Evolutionary conservation across 1,140 invertebrate species (phyloP), one percentile per base, ranked within the genome.

Genomic region (Caenorhabditis tropicalis): DNA sequence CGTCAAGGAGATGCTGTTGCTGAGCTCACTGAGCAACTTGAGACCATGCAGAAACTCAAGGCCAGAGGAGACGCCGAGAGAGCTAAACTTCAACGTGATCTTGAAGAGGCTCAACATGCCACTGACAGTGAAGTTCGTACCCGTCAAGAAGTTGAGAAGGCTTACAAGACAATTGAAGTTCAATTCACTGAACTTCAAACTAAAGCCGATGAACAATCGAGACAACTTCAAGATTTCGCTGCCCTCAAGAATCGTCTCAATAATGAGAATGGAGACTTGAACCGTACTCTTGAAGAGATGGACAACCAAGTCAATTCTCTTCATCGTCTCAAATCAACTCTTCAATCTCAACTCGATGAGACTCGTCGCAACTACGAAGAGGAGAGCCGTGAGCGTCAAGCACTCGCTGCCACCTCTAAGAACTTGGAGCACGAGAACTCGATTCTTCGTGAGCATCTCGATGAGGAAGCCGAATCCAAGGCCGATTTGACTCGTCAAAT

Each of bases 21-120:
- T 88, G 97, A 99, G 93, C 96, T 99, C 95, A 96, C 96, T 89
- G 98, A 99, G 93, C 97, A 99, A 93, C 96, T 99, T 91, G 98
- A 99, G 93, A 96, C 98, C 92, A 94, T 99, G 91, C 98, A 98
- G 94, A 99, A 99, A 93, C 94, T 97, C 91, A 99, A 99, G 93
- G 95, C 96, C 92, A 98, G 97, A 96, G 98, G 93, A 94, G 88
- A 88, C n/a, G 88, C 87, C 46, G 89, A 90, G 70, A 90, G 87
- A 58, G 84, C 86, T 36, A 89, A 91, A 81, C 85, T 91, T 43
- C 89, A 91, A 84, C 90, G 90, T 33, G 90, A 91, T 56, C 53
- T 91, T 29, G 90, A 91, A 74, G 88, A 90, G 46, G 88, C 90
- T 27, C 88, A 89, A 16, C 84, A 88, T 56, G 80, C 49, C 46